Conservation (phyloP, 92 coral and sea anemone species). For the Zoanthus sociatus region DNA sequence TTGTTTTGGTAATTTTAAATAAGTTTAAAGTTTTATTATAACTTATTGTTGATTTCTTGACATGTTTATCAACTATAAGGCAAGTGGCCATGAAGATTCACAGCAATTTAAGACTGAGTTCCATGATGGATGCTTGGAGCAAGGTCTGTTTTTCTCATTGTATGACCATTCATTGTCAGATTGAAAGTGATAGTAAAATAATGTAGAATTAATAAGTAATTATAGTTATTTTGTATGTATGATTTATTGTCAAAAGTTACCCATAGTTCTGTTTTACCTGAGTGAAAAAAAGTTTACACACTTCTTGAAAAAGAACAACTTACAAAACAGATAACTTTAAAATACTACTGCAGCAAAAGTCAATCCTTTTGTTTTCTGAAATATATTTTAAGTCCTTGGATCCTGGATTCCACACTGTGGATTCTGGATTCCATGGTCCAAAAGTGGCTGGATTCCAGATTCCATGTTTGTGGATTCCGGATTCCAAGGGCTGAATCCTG, state of each 20-base stretch:
- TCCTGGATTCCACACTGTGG: too few species aligned
- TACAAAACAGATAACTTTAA: too few species aligned
- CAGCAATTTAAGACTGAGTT: not conserved
- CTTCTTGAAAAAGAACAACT: not conserved
- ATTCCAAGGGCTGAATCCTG: too few species aligned
- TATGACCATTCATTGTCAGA: not conserved
- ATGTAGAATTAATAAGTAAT: not conserved
- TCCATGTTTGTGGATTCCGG: too few species aligned
- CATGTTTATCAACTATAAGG: not conserved
- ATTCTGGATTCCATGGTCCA: too few species aligned
- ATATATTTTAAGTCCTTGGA: too few species aligned
- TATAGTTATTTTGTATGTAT: not conserved
- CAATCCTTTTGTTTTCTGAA: too few species aligned
- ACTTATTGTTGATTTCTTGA: not conserved
- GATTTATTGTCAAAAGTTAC: too few species aligned
- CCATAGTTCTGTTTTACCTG: too few species aligned
- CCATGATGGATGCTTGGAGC: not conserved
- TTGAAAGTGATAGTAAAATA: not conserved
- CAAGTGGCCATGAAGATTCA: not conserved
- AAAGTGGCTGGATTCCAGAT: too few species aligned
- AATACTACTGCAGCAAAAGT: too few species aligned
- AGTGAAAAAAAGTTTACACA: not conserved
- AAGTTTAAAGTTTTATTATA: not conserved
- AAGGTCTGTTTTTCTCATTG: constrained; percentile 6
- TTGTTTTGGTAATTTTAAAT: too few species aligned